A percentile compares a stretch with the other conserved stretches of the same genome.
Evolutionary conservation across 2,888 invertebrate species (phyloP).

Genomic region (Bombylius discolor): DNA sequence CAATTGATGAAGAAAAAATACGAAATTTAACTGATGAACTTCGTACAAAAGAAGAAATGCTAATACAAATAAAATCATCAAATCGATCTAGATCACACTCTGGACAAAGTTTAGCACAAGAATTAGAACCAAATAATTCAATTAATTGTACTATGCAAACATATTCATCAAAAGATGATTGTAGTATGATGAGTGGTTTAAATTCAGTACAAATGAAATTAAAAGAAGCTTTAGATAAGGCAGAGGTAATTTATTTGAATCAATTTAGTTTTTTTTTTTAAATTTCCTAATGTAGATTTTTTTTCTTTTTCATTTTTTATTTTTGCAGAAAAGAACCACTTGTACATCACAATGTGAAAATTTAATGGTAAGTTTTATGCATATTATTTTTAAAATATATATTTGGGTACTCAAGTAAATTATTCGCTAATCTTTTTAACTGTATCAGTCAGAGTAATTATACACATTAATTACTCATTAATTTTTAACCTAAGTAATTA

Average conservation of each 20-base stretch:
- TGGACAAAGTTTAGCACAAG: slow-evolving; percentile 28
- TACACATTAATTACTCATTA: no score
- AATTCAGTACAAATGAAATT: slow-evolving; percentile 7
- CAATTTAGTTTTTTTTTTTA: neutral
- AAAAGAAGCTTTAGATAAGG: slow-evolving; percentile 7
- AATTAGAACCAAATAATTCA: slow-evolving; percentile 26
- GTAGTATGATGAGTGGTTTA: slow-evolving; percentile 3
- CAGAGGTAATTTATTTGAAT: slow-evolving; percentile 8
- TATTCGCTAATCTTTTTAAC: no score
- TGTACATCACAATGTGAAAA: no score
- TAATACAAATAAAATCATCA: slow-evolving; percentile 21
- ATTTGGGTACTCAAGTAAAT: no score
- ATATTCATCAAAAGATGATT: slow-evolving; percentile 17
- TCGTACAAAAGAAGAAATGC: slow-evolving; percentile 30
- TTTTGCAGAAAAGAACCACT: no score
- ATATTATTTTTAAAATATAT: no score
- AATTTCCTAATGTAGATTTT: neutral
- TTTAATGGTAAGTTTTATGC: no score
- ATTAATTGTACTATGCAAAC: slow-evolving; percentile 15
- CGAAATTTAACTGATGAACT: slow-evolving; percentile 47
- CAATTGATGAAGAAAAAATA: slow-evolving; percentile 43
- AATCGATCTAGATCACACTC: slow-evolving; percentile 13
- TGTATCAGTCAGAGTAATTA: no score
- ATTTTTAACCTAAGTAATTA: no score
- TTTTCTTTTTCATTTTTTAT: neutral